phyloP scores from a whole-genome alignment of 2,113 vertebrate species.

The Girardinichthys multiradiatus region DNA sequence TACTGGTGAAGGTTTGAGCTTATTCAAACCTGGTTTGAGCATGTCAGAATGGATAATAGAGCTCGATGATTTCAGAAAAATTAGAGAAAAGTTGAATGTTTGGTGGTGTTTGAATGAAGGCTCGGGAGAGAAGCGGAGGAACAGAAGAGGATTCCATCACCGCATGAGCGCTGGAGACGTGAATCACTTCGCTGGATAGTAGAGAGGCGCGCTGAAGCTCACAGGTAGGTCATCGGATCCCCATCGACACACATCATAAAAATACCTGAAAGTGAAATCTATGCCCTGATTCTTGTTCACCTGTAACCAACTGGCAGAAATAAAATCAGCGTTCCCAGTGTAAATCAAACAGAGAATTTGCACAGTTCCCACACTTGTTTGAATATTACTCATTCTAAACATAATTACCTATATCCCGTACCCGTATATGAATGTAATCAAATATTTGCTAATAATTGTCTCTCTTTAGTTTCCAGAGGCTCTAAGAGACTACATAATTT shows the following conservation, averaged over 20 bases:
- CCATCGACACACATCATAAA: neutral
- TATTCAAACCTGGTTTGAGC: neutral
- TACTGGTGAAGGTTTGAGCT: neutral
- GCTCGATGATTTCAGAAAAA: conserved; percentile 7
- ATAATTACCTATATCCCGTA: too few relatives aligned
- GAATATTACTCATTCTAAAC: too few relatives aligned
- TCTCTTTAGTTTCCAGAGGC: neutral
- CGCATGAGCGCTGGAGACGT: neutral
- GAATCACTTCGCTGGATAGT: conserved; percentile 6
- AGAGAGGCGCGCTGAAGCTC: conserved; percentile 29
- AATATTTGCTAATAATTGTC: too few relatives aligned
- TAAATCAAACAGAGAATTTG: too few relatives aligned
- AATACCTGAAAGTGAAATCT: neutral
- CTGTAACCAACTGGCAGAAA: too few relatives aligned
- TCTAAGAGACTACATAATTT: neutral
- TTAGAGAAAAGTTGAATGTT: conserved; percentile 22
- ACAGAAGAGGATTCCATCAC: conserved; percentile 1
- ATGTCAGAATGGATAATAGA: neutral
- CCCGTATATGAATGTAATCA: too few relatives aligned
- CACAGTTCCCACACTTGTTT: too few relatives aligned
- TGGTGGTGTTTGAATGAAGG: conserved; percentile 10
- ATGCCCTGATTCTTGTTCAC: too few relatives aligned
- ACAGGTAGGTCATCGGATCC: conserved; percentile 40
- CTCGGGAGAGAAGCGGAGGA: neutral
- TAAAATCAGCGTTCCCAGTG: too few relatives aligned